These are phyloP conservation scores for Fregata magnificens DNA, from an alignment of 2,113 vertebrate genomes.

Conservation along the genomic window DNA sequence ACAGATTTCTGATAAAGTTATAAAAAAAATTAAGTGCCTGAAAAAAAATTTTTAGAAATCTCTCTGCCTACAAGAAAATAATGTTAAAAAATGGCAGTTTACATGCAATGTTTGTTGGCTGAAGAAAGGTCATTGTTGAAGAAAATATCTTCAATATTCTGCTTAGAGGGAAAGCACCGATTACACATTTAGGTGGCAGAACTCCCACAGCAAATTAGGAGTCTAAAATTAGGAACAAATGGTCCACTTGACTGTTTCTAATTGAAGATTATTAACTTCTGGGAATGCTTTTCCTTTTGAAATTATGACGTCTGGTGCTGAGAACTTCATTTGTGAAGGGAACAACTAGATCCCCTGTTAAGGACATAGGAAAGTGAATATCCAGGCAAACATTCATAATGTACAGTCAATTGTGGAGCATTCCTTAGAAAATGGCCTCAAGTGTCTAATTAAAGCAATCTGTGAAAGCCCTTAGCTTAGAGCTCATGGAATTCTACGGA, in stretches of 20 bases:
- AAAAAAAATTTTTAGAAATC: not conserved
- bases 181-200: not conserved
- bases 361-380: not conserved
- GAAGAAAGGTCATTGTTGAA: not conserved
- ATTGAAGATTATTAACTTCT: not conserved
- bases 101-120: not conserved
- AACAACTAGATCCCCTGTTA: not conserved
- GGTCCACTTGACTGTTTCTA: not conserved
- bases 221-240: not conserved
- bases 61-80: not conserved
- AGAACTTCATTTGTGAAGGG: not conserved
- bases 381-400: not conserved
- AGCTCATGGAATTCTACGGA: not conserved
- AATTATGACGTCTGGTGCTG: not conserved
- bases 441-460: slow-evolving; percentile 20
- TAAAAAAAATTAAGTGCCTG: not conserved
- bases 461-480: not conserved
- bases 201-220: not conserved
- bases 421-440: not conserved
- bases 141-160: not conserved
- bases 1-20: not conserved
- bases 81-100: not conserved
- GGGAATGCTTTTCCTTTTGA: slow-evolving; percentile 1
- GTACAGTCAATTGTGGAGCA: not conserved
- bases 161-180: not conserved